Base-by-base conservation (phyloP, 2,797 vertebrate genomes). In the Erethizon dorsatum region DNA sequence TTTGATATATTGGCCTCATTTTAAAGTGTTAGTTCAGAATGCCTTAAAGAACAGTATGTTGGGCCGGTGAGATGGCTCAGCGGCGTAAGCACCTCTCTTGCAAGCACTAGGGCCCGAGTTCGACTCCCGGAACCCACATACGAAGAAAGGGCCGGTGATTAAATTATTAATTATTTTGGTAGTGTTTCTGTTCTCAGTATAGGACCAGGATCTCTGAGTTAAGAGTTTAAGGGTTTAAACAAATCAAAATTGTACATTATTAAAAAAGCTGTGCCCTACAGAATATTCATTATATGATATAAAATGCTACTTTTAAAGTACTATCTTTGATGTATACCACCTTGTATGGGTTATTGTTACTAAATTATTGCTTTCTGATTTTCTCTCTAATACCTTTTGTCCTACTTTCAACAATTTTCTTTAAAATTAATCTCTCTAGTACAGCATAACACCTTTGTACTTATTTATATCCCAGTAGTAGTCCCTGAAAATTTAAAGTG, bases 151-250 rank as follows among this genome's bases (percentile, higher is more conserved):
- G 37, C 37, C 37, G 37, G 37, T 41, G 37, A 41, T 41, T 90
- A 89, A 87, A 79, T 86, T 88, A 71, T 75, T 94, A 91, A 88
- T 2, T 92, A 59, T 91, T 96, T 92, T 95, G 12, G 37, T 96
- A 84, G 18, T 83, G 37, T 90, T 91, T 93, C 6, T 96, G 3
- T 88, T 95, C 24, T 82, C 45, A 83, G 41, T 45, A 1, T 71
- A 57, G 90, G 50, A 80, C 78, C 45, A 83, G 4, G 83, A 4
- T 87, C 56, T 96, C 85, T 97, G 67, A 83, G 15, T 50, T 89
- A 90, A 50, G 91, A 91, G 24, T 80, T 95, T 90, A 94, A 92
- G 26, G 3, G 2, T 95, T 93, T 41, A 71, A 88, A 24, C 45
- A 93, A 86, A 17, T 89, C 69, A 95, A 45, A 89, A 14, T 88